Conservation (phyloP, 2,113 vertebrate genomes). For the Leptodactylus fuscus region DNA sequence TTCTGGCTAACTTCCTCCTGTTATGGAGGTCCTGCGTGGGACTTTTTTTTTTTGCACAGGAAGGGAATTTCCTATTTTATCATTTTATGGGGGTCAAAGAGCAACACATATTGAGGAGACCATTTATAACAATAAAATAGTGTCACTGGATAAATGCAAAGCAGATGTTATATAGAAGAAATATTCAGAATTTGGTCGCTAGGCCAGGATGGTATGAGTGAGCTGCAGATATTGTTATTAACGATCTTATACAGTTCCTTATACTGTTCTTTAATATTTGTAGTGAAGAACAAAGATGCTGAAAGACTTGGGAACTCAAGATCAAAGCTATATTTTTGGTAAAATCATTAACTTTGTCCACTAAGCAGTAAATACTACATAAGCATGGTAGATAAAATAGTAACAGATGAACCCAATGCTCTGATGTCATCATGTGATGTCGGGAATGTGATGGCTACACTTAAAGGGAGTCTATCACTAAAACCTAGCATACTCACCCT, state of each 20-base stretch:
- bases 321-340: no score
- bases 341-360: no score
- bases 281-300: background rate
- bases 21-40: slow-evolving; percentile 43
- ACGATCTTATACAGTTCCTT: background rate
- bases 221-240: background rate
- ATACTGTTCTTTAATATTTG: background rate
- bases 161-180: slow-evolving; percentile 50
- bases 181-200: slow-evolving; percentile 32
- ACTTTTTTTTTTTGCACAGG: slow-evolving; percentile 43
- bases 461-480: no score
- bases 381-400: no score
- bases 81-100: slow-evolving; percentile 56
- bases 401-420: no score
- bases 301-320: background rate
- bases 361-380: no score
- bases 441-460: no score
- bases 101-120: slow-evolving; percentile 50
- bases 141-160: slow-evolving; percentile 55
- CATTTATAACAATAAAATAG: slow-evolving; percentile 59
- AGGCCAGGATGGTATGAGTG: slow-evolving; percentile 37
- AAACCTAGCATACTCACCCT: no score
- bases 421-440: no score
- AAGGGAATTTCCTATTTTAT: slow-evolving; percentile 58
- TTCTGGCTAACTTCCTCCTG: slow-evolving; percentile 46